phyloP scores from a whole-genome alignment of 2,888 invertebrate genomes.

The Corythucha ciliata region DNA sequence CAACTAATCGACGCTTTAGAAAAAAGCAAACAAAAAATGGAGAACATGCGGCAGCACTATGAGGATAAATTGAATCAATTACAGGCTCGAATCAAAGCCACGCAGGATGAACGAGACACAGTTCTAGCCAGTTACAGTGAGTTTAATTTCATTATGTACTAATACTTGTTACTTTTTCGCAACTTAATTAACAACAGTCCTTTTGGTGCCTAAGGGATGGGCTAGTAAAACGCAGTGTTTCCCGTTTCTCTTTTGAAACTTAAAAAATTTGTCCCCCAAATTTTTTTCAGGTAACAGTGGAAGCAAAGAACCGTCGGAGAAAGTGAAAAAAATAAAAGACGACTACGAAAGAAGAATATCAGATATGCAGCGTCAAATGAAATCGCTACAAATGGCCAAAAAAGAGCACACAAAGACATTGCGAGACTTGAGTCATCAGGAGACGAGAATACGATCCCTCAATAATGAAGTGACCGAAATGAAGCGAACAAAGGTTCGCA shows the following conservation, averaged over 20 bases:
- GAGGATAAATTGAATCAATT: constrained; percentile 81
- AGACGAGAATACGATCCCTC: constrained; percentile 61
- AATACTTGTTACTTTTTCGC: constrained; percentile 8
- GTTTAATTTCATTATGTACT: constrained; percentile 26
- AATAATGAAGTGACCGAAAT: constrained; percentile 67
- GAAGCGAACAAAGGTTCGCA: constrained; percentile 68
- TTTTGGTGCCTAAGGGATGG: background rate
- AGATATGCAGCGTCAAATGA: constrained; percentile 76
- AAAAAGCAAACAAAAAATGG: constrained; percentile 72
- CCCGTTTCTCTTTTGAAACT: too few relatives aligned
- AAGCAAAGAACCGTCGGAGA: constrained; percentile 40
- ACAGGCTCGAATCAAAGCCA: constrained; percentile 73
- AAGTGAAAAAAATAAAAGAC: constrained; percentile 65
- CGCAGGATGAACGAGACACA: constrained; percentile 84
- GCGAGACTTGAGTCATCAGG: constrained; percentile 66
- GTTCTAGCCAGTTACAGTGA: constrained; percentile 55
- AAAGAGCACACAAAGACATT: constrained; percentile 80
- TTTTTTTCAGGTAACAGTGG: constrained; percentile 29
- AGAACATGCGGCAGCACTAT: constrained; percentile 79
- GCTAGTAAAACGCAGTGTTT: too few relatives aligned
- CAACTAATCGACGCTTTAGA: constrained; percentile 90
- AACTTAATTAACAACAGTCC: background rate
- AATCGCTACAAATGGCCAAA: constrained; percentile 74
- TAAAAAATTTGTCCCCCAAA: background rate
- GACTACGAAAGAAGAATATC: constrained; percentile 81